These are phyloP conservation scores for Acropora yongei DNA, from an alignment of 64 coral and sea anemone genomes.

Conservation along the genomic window DNA sequence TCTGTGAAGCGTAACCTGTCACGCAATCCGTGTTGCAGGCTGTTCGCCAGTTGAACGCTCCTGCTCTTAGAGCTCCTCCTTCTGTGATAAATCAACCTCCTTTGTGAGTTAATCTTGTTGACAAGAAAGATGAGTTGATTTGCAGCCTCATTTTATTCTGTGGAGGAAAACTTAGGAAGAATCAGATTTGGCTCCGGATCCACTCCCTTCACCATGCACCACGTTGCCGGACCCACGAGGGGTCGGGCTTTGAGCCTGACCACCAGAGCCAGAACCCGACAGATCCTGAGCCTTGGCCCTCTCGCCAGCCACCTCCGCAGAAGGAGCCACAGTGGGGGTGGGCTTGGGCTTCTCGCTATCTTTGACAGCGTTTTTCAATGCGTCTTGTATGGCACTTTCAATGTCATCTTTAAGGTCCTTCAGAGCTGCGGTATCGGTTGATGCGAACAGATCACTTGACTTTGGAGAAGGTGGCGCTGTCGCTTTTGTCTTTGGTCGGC, in stretches of 20 bases:
- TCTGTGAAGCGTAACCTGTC: too few relatives aligned
- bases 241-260: background rate
- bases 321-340: background rate
- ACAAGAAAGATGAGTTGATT: background rate
- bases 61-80: background rate
- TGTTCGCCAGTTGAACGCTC: too few relatives aligned
- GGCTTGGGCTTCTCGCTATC: background rate
- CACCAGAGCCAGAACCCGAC: constrained; percentile 40
- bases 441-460: background rate
- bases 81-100: background rate
- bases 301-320: background rate
- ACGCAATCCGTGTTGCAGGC: too few relatives aligned
- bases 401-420: constrained; percentile 65
- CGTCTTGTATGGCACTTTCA: constrained; percentile 68
- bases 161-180: background rate
- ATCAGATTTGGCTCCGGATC: constrained; percentile 11
- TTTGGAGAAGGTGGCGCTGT: background rate
- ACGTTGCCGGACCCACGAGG: background rate
- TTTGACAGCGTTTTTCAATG: constrained; percentile 29
- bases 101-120: background rate
- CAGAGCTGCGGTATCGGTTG: constrained; percentile 28
- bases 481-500: background rate
- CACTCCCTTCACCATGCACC: constrained; percentile 20
- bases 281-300: constrained; percentile 26
- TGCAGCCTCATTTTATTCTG: background rate